A percentile compares a stretch with the other conserved stretches of the same genome.
Evolutionary conservation across 2,888 invertebrate genomes (phyloP).

Genomic region (Phyllotreta striolata): DNA sequence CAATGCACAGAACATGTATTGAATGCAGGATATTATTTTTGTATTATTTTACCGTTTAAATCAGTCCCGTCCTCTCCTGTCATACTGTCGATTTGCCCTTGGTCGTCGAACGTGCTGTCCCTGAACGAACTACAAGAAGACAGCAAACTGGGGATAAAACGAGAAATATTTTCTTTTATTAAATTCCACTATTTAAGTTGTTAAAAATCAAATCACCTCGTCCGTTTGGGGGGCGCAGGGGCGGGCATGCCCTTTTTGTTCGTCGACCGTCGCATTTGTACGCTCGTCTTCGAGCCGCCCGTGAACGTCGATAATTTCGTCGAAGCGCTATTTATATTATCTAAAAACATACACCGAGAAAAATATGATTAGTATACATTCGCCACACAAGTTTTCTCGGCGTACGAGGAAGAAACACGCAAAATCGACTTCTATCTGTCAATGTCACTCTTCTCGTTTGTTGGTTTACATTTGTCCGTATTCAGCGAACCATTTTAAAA

Average conservation of each 20-base stretch:
- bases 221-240: constrained; percentile 94
- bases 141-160: constrained; percentile 67
- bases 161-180: constrained; percentile 21
- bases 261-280: constrained; percentile 86
- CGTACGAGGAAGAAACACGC: too few species aligned
- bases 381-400: too few species aligned
- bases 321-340: constrained; percentile 54
- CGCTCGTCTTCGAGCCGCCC: constrained; percentile 68
- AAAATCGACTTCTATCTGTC: too few species aligned
- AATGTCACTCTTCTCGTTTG: too few species aligned
- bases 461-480: too few species aligned
- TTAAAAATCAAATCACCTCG: constrained; percentile 69
- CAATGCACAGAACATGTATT: constrained; percentile 10
- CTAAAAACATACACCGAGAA: constrained; percentile 44
- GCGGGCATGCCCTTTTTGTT: constrained; percentile 92
- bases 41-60: constrained; percentile 62
- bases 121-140: constrained; percentile 87
- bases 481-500: too few species aligned
- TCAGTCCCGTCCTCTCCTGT: constrained; percentile 65
- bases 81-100: constrained; percentile 64
- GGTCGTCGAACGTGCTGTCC: constrained; percentile 81
- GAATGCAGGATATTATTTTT: background rate
- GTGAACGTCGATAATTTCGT: constrained; percentile 71
- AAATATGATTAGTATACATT: background rate
- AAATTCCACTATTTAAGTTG: constrained; percentile 6